Evolutionary conservation across 2,888 invertebrate genomes (phyloP).

Genomic region (Oligia latruncula): DNA sequence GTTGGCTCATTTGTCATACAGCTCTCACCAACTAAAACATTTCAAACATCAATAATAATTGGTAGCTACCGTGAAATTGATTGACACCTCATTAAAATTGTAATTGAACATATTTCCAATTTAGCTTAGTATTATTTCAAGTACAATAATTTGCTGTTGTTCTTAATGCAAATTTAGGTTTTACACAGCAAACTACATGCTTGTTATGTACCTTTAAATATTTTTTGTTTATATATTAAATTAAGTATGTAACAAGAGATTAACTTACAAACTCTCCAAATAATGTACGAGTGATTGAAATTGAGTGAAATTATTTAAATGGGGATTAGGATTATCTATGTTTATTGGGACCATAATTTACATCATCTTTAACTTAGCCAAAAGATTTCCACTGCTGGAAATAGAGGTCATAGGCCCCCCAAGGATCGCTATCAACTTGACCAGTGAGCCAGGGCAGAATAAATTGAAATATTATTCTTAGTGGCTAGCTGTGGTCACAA

Average conservation of each 20-base stretch:
- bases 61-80: slow-evolving; percentile 42
- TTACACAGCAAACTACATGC: slow-evolving; percentile 7
- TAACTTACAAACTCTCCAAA: background rate
- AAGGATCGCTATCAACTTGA: background rate
- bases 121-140: slow-evolving; percentile 27
- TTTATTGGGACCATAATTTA: background rate
- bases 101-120: slow-evolving; percentile 48
- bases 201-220: background rate
- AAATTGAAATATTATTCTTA: background rate
- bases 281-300: background rate
- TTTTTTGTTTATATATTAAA: background rate
- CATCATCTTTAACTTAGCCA: background rate
- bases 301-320: background rate
- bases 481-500: background rate
- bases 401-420: background rate
- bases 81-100: slow-evolving; percentile 44
- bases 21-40: slow-evolving; percentile 78
- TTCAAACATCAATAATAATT: slow-evolving; percentile 40
- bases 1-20: slow-evolving; percentile 74
- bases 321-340: background rate
- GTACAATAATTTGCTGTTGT: slow-evolving; percentile 31
- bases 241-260: background rate
- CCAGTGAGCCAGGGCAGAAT: background rate
- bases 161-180: slow-evolving; percentile 23
- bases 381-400: background rate